These are phyloP conservation scores for Probosciger aterrimus DNA, from an alignment of 2,113 vertebrate species.

Conservation along the genomic window DNA sequence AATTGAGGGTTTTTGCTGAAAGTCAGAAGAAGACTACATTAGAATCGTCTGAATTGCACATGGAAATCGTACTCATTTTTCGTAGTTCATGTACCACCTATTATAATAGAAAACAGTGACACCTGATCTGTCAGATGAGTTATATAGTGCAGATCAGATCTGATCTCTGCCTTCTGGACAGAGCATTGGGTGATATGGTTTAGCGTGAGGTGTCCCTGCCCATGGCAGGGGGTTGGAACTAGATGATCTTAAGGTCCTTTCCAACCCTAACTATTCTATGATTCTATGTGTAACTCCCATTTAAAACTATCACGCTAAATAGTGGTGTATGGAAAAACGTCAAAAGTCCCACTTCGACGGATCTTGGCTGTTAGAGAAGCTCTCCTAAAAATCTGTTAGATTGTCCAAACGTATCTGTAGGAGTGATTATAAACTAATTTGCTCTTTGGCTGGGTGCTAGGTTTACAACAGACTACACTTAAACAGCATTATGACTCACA, in stretches of 20 bases:
- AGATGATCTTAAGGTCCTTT: too few relatives aligned
- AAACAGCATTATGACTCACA: not conserved
- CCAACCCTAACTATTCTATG: too few relatives aligned
- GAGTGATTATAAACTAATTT: not conserved
- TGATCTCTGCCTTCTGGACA: too few relatives aligned
- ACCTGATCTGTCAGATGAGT: too few relatives aligned
- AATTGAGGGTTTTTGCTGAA: not conserved
- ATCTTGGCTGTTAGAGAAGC: not conserved
- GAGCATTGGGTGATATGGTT: too few relatives aligned
- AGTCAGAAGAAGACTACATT: not conserved
- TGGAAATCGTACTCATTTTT: not conserved
- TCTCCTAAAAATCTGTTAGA: not conserved
- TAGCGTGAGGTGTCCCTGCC: too few relatives aligned
- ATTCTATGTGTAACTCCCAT: not conserved
- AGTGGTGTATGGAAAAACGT: not conserved
- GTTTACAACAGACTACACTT: not conserved
- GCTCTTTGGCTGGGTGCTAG: not conserved
- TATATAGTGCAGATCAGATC: too few relatives aligned
- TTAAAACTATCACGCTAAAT: not conserved
- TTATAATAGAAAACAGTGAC: too few relatives aligned
- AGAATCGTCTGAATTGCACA: not conserved
- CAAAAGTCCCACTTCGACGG: not conserved
- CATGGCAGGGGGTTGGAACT: too few relatives aligned
- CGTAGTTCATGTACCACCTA: not conserved
- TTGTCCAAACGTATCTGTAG: not conserved